phyloP scores from a whole-genome alignment of 2,888 invertebrate species.

The Pachydiplax longipennis region DNA sequence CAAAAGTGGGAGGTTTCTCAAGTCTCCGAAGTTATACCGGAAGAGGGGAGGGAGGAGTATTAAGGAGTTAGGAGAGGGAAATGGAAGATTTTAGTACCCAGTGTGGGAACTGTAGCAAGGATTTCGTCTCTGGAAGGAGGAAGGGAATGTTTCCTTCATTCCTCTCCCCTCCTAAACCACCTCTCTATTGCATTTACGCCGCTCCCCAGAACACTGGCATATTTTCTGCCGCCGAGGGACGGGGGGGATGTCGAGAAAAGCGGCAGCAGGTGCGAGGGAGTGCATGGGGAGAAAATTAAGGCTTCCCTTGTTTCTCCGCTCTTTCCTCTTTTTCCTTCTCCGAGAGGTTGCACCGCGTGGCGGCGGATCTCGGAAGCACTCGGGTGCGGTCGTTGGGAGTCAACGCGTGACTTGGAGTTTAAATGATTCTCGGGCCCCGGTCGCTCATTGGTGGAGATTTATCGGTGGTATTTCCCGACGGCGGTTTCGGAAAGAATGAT shows the following conservation, averaged over 20 bases:
- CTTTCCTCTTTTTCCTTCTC: not conserved
- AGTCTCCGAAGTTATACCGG: conserved; percentile 30
- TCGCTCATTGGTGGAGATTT: not conserved
- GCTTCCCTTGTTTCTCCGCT: conserved; percentile 10
- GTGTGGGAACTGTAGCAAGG: not conserved
- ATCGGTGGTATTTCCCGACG: not conserved
- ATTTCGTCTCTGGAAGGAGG: conserved; percentile 12
- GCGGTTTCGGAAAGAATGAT: not conserved
- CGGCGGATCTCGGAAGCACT: conserved; percentile 1
- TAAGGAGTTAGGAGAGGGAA: not conserved
- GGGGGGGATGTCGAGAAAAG: not conserved
- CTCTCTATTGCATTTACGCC: conserved; percentile 36
- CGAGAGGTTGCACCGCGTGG: conserved; percentile 21
- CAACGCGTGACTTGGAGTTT: conserved; percentile 10
- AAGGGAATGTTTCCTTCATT: not conserved
- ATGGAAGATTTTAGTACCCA: not conserved
- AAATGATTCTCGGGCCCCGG: not conserved
- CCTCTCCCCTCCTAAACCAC: not conserved
- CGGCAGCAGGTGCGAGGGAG: conserved; percentile 20
- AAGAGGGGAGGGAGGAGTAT: not conserved
- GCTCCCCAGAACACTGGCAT: conserved; percentile 17
- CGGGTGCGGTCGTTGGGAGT: conserved; percentile 6
- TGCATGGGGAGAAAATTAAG: conserved; percentile 24
- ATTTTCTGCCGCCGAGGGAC: not conserved
- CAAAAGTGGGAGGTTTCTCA: not conserved